Conservation (phyloP, 1,140 invertebrate genomes). For the Dermatophagoides farinae region DNA sequence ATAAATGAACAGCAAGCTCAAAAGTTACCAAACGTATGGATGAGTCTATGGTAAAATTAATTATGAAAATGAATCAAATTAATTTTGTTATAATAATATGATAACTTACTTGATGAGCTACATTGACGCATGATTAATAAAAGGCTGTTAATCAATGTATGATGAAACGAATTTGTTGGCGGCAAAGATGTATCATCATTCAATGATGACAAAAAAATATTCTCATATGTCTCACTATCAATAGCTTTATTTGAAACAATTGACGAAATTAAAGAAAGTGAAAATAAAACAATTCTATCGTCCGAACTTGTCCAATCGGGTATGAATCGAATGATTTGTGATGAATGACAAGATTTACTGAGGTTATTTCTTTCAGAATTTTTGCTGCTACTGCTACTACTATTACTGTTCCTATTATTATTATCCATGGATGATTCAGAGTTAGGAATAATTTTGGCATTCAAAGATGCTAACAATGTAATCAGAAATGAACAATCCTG, state of each 20-base stretch:
- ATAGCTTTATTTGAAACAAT: conserved; percentile 57
- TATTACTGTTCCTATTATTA: not conserved
- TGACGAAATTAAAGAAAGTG: conserved; percentile 74
- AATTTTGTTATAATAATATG: not conserved
- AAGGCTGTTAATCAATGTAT: not conserved
- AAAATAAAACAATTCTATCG: conserved; percentile 80
- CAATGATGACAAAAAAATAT: not conserved
- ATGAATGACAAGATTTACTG: not conserved
- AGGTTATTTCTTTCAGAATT: not conserved
- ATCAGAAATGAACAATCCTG: conserved; percentile 58
- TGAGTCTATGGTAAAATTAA: not conserved
- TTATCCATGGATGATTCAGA: not conserved
- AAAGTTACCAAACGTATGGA: conserved; percentile 3
- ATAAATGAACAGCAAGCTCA: not conserved
- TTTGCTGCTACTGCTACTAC: not conserved
- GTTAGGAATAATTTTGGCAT: conserved; percentile 4
- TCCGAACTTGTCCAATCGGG: conserved; percentile 34
- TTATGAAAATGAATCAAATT: not conserved
- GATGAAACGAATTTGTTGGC: not conserved
- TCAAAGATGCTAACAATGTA: conserved; percentile 52
- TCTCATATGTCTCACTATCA: not conserved
- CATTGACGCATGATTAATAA: conserved; percentile 3
- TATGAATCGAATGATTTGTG: not conserved
- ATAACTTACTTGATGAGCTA: not conserved
- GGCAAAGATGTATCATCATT: too few relatives aligned